A percentile compares a stretch with the other conserved stretches of the same genome.
Evolutionary conservation across 1,140 invertebrate species (phyloP).

Genomic region (Melitaea cinxia): DNA sequence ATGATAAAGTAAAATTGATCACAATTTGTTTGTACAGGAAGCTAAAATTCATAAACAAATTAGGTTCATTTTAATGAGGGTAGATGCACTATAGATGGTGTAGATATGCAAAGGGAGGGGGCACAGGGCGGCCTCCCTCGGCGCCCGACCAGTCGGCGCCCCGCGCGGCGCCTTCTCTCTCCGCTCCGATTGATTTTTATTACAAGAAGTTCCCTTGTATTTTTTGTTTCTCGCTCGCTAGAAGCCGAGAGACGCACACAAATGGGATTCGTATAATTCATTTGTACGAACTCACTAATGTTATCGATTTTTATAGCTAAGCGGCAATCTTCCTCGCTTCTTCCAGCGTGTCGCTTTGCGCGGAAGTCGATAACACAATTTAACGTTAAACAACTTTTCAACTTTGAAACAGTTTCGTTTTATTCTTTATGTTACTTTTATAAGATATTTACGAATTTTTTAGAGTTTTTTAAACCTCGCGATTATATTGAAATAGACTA

Average conservation of each 20-base stretch:
- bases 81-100: slow-evolving; percentile 59
- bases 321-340: slow-evolving; percentile 37
- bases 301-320: slow-evolving; percentile 79
- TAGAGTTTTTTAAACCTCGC: too few species aligned
- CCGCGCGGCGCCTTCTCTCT: slow-evolving; percentile 74
- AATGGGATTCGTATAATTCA: slow-evolving; percentile 73
- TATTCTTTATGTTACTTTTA: not conserved
- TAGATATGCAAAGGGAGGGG: slow-evolving; percentile 51
- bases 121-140: slow-evolving; percentile 45
- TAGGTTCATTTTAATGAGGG: slow-evolving; percentile 40
- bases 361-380: slow-evolving; percentile 18
- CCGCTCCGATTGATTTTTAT: slow-evolving; percentile 82
- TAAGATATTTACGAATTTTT: not conserved
- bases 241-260: slow-evolving; percentile 67
- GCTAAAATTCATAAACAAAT: not conserved
- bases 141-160: slow-evolving; percentile 68
- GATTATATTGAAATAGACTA: too few species aligned
- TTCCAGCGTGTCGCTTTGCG: not conserved
- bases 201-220: slow-evolving; percentile 81
- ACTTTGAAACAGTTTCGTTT: not conserved
- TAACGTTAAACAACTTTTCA: not conserved
- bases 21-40: slow-evolving; percentile 2
- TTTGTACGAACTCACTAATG: slow-evolving; percentile 79
- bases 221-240: slow-evolving; percentile 77
- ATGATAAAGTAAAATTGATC: not conserved